These are phyloP conservation scores for Drosophila setifemur DNA, from an alignment of 1,140 invertebrate genomes.

Conservation along the genomic window DNA sequence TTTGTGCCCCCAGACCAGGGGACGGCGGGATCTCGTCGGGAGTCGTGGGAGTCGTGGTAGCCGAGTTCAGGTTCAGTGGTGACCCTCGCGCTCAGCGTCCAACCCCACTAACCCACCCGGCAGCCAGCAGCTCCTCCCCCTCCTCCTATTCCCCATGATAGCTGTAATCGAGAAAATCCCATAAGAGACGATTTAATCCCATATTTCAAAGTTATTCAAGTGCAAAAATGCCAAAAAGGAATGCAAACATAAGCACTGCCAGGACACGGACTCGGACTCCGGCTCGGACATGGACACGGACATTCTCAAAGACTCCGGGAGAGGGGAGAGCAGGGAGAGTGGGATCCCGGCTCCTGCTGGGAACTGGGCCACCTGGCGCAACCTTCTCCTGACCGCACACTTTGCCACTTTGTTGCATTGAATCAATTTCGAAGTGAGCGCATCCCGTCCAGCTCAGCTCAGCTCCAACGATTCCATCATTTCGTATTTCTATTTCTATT, in stretches of 20 bases:
- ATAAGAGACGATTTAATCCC: constrained; percentile 81
- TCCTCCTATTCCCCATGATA: constrained; percentile 57
- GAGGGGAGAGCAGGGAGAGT: background rate
- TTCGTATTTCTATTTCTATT: background rate
- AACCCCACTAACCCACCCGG: background rate
- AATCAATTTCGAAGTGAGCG: constrained; percentile 34
- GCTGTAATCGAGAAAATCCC: constrained; percentile 80
- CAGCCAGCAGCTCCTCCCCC: background rate
- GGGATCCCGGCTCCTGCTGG: constrained; percentile 41
- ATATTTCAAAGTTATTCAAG: constrained; percentile 82
- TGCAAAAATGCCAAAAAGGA: constrained; percentile 81
- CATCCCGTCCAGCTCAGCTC: constrained; percentile 14
- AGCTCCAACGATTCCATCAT: background rate
- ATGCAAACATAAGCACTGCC: constrained; percentile 79
- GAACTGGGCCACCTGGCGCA: constrained; percentile 65
- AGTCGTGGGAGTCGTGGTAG: background rate
- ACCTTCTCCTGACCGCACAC: constrained; percentile 45
- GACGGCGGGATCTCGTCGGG: background rate
- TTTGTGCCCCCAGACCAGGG: constrained; percentile 10
- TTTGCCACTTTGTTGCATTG: constrained; percentile 61
- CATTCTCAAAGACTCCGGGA: constrained; percentile 28
- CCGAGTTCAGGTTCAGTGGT: constrained; percentile 68
- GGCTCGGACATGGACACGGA: constrained; percentile 27
- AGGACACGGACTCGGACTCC: constrained; percentile 38
- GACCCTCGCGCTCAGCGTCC: constrained; percentile 45